These are phyloP conservation scores for Ctenoplectra terminalis DNA, from an alignment of 1,140 invertebrate species.

Conservation along the genomic window DNA sequence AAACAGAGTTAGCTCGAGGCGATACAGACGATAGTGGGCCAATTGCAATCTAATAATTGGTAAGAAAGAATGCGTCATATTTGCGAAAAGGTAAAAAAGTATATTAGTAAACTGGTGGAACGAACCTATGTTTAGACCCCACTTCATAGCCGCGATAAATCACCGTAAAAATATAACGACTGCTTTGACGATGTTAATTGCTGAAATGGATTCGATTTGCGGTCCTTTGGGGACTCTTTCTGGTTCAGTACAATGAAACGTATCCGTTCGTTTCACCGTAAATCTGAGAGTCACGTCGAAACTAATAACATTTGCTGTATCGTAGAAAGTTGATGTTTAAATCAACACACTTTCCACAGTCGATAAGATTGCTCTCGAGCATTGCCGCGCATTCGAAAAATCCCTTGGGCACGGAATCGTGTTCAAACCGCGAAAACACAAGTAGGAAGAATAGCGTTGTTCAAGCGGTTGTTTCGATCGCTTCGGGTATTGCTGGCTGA, in stretches of 20 bases:
- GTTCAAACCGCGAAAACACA: slow-evolving; percentile 55
- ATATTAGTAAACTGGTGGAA: slow-evolving; percentile 43
- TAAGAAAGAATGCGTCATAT: slow-evolving; percentile 67
- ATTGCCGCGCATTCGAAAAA: slow-evolving; percentile 48
- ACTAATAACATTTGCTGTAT: slow-evolving; percentile 48
- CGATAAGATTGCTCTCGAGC: slow-evolving; percentile 27
- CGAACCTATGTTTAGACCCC: slow-evolving; percentile 33
- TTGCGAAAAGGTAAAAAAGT: slow-evolving; percentile 47
- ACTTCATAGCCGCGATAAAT: slow-evolving; percentile 61
- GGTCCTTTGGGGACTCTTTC: slow-evolving; percentile 66
- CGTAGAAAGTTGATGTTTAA: slow-evolving; percentile 77
- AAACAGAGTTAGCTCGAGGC: slow-evolving; percentile 53
- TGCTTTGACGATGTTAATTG: slow-evolving; percentile 74
- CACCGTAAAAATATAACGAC: slow-evolving; percentile 56
- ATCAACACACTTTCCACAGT: slow-evolving; percentile 61
- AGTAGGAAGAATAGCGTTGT: slow-evolving; percentile 51
- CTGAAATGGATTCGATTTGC: slow-evolving; percentile 55
- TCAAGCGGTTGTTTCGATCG: slow-evolving; percentile 9
- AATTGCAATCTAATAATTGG: slow-evolving; percentile 69
- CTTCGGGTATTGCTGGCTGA: not conserved
- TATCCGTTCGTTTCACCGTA: slow-evolving; percentile 56
- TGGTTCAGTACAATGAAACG: slow-evolving; percentile 60
- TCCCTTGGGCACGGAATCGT: slow-evolving; percentile 32
- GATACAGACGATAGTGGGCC: slow-evolving; percentile 29
- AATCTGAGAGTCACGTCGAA: slow-evolving; percentile 33